phyloP scores from a whole-genome alignment of 2,888 invertebrate species.

The Pandemis cinnamomeana region DNA sequence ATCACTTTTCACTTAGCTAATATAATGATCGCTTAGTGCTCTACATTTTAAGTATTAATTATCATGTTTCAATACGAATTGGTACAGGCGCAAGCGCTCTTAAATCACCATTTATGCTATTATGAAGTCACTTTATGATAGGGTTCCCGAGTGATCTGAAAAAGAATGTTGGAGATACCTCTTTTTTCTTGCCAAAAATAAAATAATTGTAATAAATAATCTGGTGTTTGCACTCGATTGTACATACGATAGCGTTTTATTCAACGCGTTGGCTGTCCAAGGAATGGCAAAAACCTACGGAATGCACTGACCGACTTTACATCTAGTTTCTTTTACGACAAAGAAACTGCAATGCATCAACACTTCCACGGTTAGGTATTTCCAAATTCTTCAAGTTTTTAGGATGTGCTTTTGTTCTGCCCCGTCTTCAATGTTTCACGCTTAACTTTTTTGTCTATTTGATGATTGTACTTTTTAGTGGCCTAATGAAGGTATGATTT shows the following conservation, averaged over 20 bases:
- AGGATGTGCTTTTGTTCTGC: not conserved
- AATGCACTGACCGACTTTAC: slow-evolving; percentile 70
- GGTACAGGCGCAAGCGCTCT: no score
- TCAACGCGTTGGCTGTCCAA: slow-evolving; percentile 29
- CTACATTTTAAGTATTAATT: not conserved
- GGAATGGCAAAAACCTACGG: slow-evolving; percentile 67
- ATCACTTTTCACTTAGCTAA: not conserved
- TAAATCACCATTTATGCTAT: no score
- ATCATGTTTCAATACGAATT: not conserved
- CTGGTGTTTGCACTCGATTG: not conserved
- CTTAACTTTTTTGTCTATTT: not conserved
- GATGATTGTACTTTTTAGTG: not conserved
- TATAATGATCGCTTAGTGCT: not conserved
- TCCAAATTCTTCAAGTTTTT: not conserved
- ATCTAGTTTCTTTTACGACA: slow-evolving; percentile 53
- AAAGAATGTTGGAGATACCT: no score
- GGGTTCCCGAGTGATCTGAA: no score
- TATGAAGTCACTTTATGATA: no score
- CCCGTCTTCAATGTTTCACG: not conserved
- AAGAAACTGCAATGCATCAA: slow-evolving; percentile 35
- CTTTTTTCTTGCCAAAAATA: no score
- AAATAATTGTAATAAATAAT: not conserved
- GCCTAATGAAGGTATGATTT: not conserved
- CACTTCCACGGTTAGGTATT: not conserved
- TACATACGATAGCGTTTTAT: not conserved